phyloP scores from a whole-genome alignment of 2,797 vertebrate species.

The Lutjanus argentimaculatus region DNA sequence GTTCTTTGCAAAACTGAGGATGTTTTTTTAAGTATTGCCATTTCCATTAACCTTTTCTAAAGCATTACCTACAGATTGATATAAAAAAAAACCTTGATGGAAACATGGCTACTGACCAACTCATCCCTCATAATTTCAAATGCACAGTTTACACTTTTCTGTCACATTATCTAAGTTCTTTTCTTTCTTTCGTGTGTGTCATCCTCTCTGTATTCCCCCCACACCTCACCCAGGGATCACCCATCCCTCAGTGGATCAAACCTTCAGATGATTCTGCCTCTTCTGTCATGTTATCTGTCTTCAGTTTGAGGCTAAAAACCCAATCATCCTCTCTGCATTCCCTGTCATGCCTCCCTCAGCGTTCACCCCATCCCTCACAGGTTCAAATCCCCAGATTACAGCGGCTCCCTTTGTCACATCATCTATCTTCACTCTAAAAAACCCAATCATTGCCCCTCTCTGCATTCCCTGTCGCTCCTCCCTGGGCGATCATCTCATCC shows the following conservation, averaged over 20 bases:
- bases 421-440: constrained; percentile 60
- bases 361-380: constrained; percentile 35
- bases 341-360: constrained; percentile 20
- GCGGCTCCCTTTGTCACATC: constrained; percentile 49
- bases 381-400: constrained; percentile 64
- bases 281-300: constrained; percentile 45
- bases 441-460: constrained; percentile 15
- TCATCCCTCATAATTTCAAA: not conserved
- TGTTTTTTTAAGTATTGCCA: no score
- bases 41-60: no score
- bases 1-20: no score
- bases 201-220: constrained; percentile 3
- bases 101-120: no score
- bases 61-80: no score
- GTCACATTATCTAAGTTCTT: not conserved
- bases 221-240: not conserved
- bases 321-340: constrained; percentile 46
- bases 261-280: constrained; percentile 30
- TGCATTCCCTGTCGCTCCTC: constrained; percentile 32
- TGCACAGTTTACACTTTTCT: not conserved
- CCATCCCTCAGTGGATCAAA: constrained; percentile 34
- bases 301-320: constrained; percentile 39
- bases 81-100: no score
- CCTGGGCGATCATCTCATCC: constrained; percentile 61
- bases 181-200: not conserved